Percentiles rank a stretch among this genome's conserved stretches.
These are phyloP conservation scores for Tinamus guttatus DNA, from an alignment of 2,113 vertebrate species.

Conservation along the genomic window DNA sequence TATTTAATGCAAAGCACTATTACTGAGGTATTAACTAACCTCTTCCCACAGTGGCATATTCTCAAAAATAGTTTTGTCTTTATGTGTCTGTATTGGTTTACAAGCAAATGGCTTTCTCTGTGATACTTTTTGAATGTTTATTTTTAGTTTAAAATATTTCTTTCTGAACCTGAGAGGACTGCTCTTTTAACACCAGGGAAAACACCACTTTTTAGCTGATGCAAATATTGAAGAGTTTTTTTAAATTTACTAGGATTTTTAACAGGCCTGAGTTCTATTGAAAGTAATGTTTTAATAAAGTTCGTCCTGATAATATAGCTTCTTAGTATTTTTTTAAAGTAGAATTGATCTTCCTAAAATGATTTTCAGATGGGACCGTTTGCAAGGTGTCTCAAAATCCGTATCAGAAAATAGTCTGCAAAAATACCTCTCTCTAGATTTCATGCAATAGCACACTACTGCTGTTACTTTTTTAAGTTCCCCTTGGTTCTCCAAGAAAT, in stretches of 20 bases:
- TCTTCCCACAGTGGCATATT: background rate
- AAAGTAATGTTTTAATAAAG: background rate
- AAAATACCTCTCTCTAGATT: background rate
- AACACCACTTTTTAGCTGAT: background rate
- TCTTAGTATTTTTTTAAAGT: background rate
- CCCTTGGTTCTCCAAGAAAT: background rate
- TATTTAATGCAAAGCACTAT: slow-evolving; percentile 15
- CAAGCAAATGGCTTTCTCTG: background rate
- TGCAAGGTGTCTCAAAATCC: background rate
- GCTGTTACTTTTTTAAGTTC: background rate
- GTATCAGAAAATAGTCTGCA: background rate
- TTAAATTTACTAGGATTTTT: background rate
- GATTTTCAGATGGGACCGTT: background rate
- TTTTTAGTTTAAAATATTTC: background rate
- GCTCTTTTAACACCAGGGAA: background rate
- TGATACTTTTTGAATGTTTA: background rate
- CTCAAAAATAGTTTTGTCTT: background rate
- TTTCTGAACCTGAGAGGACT: background rate
- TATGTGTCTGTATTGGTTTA: background rate
- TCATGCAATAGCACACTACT: background rate
- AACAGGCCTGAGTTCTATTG: background rate
- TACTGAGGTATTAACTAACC: background rate
- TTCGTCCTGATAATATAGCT: background rate
- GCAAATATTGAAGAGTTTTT: background rate
- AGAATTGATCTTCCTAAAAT: background rate